Evolutionary conservation across 1,140 invertebrate species (phyloP).

Genomic region (Aleiodes sp.): DNA sequence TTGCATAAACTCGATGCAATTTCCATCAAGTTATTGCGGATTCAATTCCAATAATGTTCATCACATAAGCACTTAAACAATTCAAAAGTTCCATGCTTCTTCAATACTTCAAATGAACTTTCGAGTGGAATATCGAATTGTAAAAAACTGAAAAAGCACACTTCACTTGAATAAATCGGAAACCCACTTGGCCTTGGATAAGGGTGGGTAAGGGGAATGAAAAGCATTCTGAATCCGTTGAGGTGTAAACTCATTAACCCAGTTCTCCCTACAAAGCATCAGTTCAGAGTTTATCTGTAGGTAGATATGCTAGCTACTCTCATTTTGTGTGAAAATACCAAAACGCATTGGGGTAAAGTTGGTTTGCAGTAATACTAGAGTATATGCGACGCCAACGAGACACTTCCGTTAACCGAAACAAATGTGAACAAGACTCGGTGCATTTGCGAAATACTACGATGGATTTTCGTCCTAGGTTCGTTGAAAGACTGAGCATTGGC

Average conservation of each 20-base stretch:
- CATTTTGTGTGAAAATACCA: conserved; percentile 14
- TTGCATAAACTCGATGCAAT: background rate
- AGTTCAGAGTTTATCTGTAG: conserved; percentile 26
- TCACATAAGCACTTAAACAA: background rate
- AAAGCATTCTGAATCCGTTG: conserved; percentile 5
- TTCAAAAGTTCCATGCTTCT: background rate
- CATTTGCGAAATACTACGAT: too few relatives aligned
- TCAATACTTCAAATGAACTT: too few relatives aligned
- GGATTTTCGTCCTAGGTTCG: too few relatives aligned
- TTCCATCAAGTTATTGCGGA: background rate
- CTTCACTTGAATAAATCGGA: background rate
- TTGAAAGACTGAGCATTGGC: too few relatives aligned
- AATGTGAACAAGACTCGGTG: too few relatives aligned
- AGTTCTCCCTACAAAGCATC: conserved; percentile 29
- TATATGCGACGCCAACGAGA: background rate
- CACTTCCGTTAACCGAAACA: background rate
- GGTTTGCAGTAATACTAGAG: background rate
- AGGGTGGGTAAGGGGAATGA: too few relatives aligned
- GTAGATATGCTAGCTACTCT: conserved; percentile 24
- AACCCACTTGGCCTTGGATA: background rate
- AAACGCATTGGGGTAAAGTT: background rate
- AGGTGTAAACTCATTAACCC: conserved; percentile 41
- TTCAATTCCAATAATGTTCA: background rate
- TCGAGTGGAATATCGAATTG: too few relatives aligned
- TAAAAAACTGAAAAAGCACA: too few relatives aligned